Base-by-base conservation (phyloP, 2,888 invertebrate genomes). In the Smittia aterrima region DNA sequence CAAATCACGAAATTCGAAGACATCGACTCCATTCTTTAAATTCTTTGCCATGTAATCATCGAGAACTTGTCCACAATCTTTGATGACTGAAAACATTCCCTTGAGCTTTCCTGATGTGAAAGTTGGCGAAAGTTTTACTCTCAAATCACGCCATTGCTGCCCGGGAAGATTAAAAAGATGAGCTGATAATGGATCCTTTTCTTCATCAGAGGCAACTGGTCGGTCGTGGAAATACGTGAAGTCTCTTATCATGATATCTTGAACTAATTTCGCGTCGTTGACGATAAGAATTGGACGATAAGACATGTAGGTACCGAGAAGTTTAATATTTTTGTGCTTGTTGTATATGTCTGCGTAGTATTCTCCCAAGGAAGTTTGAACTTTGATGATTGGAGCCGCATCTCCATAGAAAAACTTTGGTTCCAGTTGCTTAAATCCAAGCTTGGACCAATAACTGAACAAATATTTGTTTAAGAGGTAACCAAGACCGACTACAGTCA, bases 221-320 rank as follows among this genome's bases (percentile, higher is more conserved):
- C 89, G 86, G 77, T 90, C 89, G 79, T 87, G 85, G 77, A 91
- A 90, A 79, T 87, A 82, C 11, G 83, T 83, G 77, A 89, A 90
- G 78, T 90, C 89, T 77, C 85, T 86, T 58, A 86, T 84, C 77
- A 90, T 79, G 20, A 90, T 84, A 70, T 85, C 82, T 76, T 87
- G 88, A 1, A 87, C 86, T 75, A 90, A 78, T n/a, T 87, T 85
- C 11, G 87, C 85, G 80, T 90, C 88, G 75, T 89, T 83, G 7
- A 90, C 82, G 27, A 89, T 79, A 38, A 90, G 79, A n/a, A 86
- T 86, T 1, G 88, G 89, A 53, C 86, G 83, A 75, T 86, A 84
- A 76, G 89, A 85, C 75, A 88, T 85, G 78, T 89, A 90, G 78
- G 90, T 81, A 0, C 90, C 90, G 7, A 88, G 81, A 76, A 83